phyloP scores from a whole-genome alignment of 1,140 invertebrate species.

The Campoletis sonorensis region DNA sequence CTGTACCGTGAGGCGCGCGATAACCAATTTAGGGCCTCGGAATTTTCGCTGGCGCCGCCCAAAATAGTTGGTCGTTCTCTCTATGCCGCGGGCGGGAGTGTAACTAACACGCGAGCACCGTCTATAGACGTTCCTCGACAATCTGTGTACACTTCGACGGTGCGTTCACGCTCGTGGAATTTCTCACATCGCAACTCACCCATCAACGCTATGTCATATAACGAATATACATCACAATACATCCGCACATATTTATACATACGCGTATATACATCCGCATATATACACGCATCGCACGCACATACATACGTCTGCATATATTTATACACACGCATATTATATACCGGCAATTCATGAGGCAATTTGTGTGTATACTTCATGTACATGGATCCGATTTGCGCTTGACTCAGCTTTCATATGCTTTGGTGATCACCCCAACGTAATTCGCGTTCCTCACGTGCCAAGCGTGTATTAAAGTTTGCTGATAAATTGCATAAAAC shows the following conservation, averaged over 20 bases:
- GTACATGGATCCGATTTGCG: background rate
- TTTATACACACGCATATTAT: background rate
- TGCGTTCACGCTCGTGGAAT: constrained; percentile 25
- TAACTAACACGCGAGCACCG: constrained; percentile 16
- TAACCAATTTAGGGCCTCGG: constrained; percentile 74
- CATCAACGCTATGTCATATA: background rate
- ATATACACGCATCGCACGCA: no score
- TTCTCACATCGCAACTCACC: constrained; percentile 19
- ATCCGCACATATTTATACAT: background rate
- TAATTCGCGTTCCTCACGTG: no score
- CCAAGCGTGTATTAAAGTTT: no score
- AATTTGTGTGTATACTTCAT: constrained; percentile 8
- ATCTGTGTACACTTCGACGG: background rate
- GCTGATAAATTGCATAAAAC: no score
- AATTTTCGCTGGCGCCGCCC: constrained; percentile 71
- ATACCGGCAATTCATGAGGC: background rate
- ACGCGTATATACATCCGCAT: no score
- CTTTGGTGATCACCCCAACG: background rate
- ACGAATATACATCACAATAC: background rate
- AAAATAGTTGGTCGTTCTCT: constrained; percentile 66
- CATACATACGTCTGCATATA: background rate
- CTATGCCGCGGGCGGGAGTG: background rate
- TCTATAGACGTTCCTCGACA: constrained; percentile 8
- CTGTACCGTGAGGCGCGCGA: constrained; percentile 63
- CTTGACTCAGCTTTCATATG: background rate